Evolutionary conservation across 2,113 vertebrate genomes (phyloP).

Genomic region (Corythornis madagascariensis): DNA sequence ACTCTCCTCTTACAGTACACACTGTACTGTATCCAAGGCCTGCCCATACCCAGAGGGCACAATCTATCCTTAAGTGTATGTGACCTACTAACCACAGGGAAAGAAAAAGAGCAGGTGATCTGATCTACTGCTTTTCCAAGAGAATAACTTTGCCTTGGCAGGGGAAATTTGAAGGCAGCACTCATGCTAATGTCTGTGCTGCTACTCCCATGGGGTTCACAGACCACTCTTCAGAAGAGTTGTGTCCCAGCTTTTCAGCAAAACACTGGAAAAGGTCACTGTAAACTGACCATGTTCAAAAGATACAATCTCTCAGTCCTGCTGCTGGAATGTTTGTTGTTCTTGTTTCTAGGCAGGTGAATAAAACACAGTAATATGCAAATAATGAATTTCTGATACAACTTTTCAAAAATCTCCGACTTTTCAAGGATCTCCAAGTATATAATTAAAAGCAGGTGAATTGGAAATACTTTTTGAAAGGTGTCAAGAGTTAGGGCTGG

Average conservation of each 20-base stretch:
- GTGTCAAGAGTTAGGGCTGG: not conserved
- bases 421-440: not conserved
- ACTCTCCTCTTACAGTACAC: not conserved
- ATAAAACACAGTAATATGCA: not conserved
- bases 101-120: constrained; percentile 25
- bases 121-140: constrained; percentile 16
- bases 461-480: not conserved
- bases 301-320: not conserved
- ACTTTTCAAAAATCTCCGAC: not conserved
- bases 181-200: not conserved
- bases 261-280: not conserved
- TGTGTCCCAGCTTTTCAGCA: not conserved
- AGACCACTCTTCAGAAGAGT: not conserved
- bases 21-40: not conserved
- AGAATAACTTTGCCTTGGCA: not conserved
- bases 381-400: not conserved
- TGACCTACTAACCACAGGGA: constrained; percentile 30
- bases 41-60: not conserved
- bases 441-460: not conserved
- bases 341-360: not conserved
- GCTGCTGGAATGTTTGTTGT: not conserved
- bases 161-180: not conserved
- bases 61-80: constrained; percentile 6
- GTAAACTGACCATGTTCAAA: not conserved
- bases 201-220: not conserved